Evolutionary conservation across 1,140 invertebrate species (phyloP).

Genomic region (Battus philenor): DNA sequence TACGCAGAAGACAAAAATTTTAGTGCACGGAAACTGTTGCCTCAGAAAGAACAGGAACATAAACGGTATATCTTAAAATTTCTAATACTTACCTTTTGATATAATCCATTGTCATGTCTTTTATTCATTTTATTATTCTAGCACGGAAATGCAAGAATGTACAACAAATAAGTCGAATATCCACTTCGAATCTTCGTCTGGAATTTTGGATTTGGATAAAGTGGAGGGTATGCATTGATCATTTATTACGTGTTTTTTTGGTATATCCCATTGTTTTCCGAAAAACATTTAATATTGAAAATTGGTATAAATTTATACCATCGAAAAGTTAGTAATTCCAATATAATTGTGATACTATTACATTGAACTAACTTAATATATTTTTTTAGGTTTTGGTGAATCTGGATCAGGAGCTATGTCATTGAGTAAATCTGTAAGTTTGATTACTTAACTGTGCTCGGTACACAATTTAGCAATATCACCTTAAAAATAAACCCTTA

Average conservation of each 20-base stretch:
- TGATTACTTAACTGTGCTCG: neutral
- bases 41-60: slow-evolving; percentile 35
- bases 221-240: slow-evolving; percentile 43
- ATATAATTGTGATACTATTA: no score
- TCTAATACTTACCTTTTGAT: neutral
- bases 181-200: slow-evolving; percentile 53
- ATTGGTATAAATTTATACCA: no score
- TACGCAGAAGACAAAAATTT: slow-evolving; percentile 60
- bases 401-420: slow-evolving; percentile 38
- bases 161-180: slow-evolving; percentile 32
- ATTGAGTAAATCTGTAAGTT: slow-evolving; percentile 54
- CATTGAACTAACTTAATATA: no score
- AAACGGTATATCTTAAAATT: slow-evolving; percentile 25
- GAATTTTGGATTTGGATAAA: slow-evolving; percentile 57
- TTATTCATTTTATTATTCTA: slow-evolving; percentile 19
- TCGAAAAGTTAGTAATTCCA: no score
- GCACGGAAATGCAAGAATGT: slow-evolving; percentile 23
- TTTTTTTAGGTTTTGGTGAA: slow-evolving; percentile 58
- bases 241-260: neutral
- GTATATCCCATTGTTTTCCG: no score
- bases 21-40: slow-evolving; percentile 30
- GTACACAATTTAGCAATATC: no score
- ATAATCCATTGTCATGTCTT: neutral
- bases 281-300: no score
- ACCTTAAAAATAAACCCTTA: no score